phyloP scores from a whole-genome alignment of 2,113 vertebrate genomes.

The Pangasianodon hypophthalmus region DNA sequence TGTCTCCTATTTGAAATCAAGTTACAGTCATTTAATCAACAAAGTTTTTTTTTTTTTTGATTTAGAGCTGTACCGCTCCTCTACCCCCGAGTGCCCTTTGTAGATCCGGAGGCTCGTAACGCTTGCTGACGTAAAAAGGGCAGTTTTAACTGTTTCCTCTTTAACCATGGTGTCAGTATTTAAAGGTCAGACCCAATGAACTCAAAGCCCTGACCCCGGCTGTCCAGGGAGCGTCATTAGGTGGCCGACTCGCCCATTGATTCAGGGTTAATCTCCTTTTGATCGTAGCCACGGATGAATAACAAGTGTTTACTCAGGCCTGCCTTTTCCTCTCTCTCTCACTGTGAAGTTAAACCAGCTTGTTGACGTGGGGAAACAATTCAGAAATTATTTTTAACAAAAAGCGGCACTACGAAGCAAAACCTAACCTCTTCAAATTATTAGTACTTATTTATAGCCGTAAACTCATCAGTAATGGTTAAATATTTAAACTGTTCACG shows the following conservation, averaged over 20 bases:
- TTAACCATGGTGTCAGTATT: constrained; percentile 54
- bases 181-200: constrained; percentile 58
- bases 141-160: constrained; percentile 57
- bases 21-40: too few relatives aligned
- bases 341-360: background rate
- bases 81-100: background rate
- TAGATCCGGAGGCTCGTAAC: constrained; percentile 24
- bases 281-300: constrained; percentile 53
- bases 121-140: constrained; percentile 34
- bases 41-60: background rate
- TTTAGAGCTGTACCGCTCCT: background rate
- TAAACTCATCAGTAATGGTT: background rate
- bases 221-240: constrained; percentile 61
- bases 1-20: too few relatives aligned
- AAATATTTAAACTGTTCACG: background rate
- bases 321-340: constrained; percentile 23
- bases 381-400: background rate
- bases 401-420: too few relatives aligned
- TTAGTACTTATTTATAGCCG: background rate
- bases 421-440: background rate
- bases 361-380: background rate
- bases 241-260: constrained; percentile 62
- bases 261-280: constrained; percentile 58
- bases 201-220: constrained; percentile 49
- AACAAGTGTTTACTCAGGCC: constrained; percentile 53